Conservation (phyloP, 2,888 invertebrate genomes). For the Myopa tessellatipennis region DNA sequence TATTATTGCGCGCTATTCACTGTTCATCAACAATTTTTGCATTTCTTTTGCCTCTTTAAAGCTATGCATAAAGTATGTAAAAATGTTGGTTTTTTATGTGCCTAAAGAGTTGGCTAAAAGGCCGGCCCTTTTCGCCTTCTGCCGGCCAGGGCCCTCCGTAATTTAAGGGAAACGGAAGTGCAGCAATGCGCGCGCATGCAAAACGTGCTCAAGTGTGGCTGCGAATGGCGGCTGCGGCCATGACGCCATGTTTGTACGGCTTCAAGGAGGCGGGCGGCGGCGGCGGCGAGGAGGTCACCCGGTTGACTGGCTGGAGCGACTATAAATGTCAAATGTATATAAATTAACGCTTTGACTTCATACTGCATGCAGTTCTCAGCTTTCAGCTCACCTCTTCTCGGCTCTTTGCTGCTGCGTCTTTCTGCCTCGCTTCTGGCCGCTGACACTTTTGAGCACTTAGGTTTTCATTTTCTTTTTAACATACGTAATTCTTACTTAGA, state of each 20-base stretch:
- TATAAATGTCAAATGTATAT: constrained; percentile 44
- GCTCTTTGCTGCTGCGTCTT: background rate
- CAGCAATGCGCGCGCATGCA: constrained; percentile 35
- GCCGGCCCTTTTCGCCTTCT: constrained; percentile 13
- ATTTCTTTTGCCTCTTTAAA: constrained; percentile 29
- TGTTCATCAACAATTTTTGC: constrained; percentile 13
- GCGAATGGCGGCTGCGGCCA: constrained; percentile 33
- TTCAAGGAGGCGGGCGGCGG: background rate
- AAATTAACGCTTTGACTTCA: constrained; percentile 43
- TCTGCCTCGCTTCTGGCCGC: background rate
- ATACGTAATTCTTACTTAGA: constrained; percentile 13
- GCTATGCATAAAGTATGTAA: constrained; percentile 10
- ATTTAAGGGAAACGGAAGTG: constrained; percentile 38
- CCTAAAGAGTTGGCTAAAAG: background rate
- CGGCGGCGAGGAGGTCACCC: background rate
- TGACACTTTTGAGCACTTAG: too few relatives aligned
- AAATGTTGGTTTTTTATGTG: background rate
- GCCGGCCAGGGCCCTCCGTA: constrained; percentile 10
- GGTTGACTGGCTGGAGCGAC: constrained; percentile 17
- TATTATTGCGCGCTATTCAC: background rate
- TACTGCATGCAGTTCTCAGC: constrained; percentile 11
- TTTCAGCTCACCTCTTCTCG: background rate
- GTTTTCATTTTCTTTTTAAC: constrained; percentile 4
- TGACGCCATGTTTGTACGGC: constrained; percentile 19
- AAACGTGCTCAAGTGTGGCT: constrained; percentile 5